Evolutionary conservation across 2,797 vertebrate genomes (phyloP).

Genomic region (Myotis planiceps): DNA sequence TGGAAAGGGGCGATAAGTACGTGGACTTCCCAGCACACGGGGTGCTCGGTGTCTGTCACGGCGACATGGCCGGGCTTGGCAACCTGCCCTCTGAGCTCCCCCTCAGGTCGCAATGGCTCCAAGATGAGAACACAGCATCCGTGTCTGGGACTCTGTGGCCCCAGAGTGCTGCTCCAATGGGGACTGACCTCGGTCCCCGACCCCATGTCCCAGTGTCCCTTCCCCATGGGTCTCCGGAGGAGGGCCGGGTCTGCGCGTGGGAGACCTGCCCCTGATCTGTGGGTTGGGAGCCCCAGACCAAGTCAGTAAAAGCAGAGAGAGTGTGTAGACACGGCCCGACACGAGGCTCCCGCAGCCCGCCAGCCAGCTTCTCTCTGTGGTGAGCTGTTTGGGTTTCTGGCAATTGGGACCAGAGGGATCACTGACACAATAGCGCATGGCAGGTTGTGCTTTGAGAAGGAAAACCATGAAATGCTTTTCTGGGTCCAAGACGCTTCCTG

Average conservation of each 20-base stretch:
- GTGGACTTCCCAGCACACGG: neutral
- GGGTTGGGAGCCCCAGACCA: neutral
- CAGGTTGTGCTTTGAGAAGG: constrained; percentile 56
- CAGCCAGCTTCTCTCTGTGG: constrained; percentile 20
- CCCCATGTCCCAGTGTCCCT: accelerated
- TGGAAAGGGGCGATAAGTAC: accelerated
- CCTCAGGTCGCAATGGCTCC: neutral
- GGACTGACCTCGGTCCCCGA: neutral
- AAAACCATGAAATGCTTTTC: neutral
- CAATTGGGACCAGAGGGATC: neutral
- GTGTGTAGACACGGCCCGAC: neutral
- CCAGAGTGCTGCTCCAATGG: neutral
- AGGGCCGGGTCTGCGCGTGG: accelerated
- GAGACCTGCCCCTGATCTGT: neutral
- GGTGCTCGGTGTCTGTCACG: neutral
- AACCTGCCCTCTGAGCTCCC: neutral
- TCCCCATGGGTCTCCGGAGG: neutral
- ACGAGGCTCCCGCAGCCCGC: neutral
- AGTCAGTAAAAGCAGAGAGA: neutral
- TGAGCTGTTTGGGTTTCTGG: constrained; percentile 40
- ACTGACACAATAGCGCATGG: constrained; percentile 5
- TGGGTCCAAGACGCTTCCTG: neutral
- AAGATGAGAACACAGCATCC: constrained; percentile 23
- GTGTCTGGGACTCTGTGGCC: neutral
- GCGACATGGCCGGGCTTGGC: neutral